Conservation (phyloP, 2,888 invertebrate species). For the Erynnis tages region DNA sequence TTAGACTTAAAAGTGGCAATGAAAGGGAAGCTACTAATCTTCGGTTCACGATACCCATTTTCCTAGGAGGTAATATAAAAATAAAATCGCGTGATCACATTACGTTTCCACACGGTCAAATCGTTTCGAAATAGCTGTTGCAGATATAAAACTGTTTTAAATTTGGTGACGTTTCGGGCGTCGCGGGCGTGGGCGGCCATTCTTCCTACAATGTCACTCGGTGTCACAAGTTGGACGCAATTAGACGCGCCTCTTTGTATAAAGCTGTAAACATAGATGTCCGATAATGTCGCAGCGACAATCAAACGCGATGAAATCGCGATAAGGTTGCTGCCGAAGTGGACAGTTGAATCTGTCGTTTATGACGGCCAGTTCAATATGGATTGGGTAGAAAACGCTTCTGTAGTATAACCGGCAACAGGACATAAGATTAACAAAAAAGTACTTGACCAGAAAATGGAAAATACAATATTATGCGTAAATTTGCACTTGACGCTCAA, state of each 20-base stretch:
- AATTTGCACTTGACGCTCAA: too few species aligned
- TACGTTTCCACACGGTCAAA: conserved; percentile 7
- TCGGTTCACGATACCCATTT: not conserved
- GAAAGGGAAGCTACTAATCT: not conserved
- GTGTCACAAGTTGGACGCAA: conserved; percentile 51
- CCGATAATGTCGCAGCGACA: too few species aligned
- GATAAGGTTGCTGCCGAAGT: too few species aligned
- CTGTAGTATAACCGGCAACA: too few species aligned
- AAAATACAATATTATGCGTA: too few species aligned
- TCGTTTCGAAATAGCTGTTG: conserved; percentile 25
- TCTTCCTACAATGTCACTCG: conserved; percentile 48
- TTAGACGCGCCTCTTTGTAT: conserved; percentile 46
- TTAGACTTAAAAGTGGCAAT: not conserved
- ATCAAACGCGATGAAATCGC: too few species aligned
- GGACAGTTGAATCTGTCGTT: too few species aligned
- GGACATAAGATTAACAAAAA: too few species aligned
- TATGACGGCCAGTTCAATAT: too few species aligned
- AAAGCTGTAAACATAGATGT: too few species aligned
- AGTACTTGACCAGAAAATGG: too few species aligned
- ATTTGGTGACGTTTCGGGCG: conserved; percentile 41
- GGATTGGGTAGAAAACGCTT: too few species aligned
- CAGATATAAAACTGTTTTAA: conserved; percentile 31
- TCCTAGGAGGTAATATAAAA: not conserved
- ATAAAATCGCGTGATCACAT: conserved; percentile 6
- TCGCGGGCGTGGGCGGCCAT: conserved; percentile 42